A percentile compares a stretch with the other conserved stretches of the same genome.
phyloP scores from a whole-genome alignment of 2,113 vertebrate genomes.

The Cynopterus brachyotis region DNA sequence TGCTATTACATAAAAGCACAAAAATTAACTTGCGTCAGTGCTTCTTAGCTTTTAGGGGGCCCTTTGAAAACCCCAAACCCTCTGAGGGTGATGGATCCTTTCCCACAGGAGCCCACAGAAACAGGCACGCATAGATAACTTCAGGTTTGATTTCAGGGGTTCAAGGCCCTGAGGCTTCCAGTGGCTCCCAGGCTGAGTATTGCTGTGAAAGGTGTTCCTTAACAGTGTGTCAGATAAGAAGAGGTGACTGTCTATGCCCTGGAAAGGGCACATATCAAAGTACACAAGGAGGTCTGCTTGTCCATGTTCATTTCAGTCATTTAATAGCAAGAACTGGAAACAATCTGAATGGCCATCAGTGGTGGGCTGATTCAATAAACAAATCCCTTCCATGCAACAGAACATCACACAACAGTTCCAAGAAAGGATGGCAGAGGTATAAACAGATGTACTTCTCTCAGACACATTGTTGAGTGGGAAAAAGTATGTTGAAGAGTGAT shows the following conservation, averaged over 20 bases:
- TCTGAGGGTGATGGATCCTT: no score
- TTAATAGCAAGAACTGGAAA: not conserved
- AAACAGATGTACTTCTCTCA: not conserved
- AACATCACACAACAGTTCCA: not conserved
- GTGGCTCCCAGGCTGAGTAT: not conserved
- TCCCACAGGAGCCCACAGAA: not conserved
- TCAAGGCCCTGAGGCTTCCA: not conserved
- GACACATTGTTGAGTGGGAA: not conserved
- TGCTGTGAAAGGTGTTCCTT: fast-evolving
- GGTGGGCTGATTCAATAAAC: not conserved
- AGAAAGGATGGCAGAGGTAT: not conserved
- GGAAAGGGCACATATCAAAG: not conserved
- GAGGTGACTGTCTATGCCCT: not conserved
- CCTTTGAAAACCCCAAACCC: not conserved
- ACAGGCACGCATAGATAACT: not conserved
- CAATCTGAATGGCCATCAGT: not conserved
- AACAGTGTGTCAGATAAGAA: not conserved
- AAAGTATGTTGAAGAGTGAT: not conserved
- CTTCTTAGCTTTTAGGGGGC: not conserved
- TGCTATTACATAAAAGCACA: fast-evolving
- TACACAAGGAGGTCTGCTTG: not conserved
- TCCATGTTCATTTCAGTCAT: not conserved
- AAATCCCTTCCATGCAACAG: not conserved
- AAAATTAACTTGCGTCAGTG: not conserved
- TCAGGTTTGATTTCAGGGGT: not conserved